phyloP scores from a whole-genome alignment of 2,113 vertebrate species.

The Rhinopomastus cyanomelas region DNA sequence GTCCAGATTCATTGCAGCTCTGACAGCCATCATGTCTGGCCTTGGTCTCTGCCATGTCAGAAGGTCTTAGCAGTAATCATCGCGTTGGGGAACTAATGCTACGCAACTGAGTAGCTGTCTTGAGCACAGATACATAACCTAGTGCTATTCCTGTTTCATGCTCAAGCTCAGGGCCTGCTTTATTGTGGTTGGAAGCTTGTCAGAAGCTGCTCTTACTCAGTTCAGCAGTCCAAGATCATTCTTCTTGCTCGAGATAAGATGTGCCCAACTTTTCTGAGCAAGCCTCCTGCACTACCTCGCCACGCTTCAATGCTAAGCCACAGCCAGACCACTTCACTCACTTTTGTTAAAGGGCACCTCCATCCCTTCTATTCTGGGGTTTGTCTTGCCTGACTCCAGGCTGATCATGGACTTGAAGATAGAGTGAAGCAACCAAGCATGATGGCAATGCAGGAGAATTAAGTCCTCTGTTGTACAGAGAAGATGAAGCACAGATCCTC shows the following conservation, averaged over 20 bases:
- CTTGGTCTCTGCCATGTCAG: neutral
- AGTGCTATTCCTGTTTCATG: neutral
- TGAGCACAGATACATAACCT: neutral
- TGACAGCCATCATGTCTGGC: conserved; percentile 3
- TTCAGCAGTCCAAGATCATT: neutral
- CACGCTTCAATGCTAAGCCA: neutral
- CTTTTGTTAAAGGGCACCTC: neutral
- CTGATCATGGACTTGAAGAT: neutral
- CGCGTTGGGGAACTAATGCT: neutral
- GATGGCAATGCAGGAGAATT: neutral
- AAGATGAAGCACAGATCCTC: neutral
- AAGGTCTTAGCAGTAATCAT: neutral
- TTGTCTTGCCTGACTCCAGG: neutral
- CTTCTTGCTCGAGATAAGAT: neutral
- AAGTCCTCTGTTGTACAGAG: neutral
- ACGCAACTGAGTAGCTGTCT: neutral
- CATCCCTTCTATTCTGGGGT: neutral
- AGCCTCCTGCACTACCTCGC: neutral
- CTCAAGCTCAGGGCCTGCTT: neutral
- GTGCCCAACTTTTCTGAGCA: neutral
- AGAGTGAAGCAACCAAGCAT: neutral
- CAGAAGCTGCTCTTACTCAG: neutral
- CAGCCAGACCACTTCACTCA: neutral
- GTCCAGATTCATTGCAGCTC: neutral
- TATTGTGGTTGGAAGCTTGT: neutral